Evolutionary conservation across 2,113 vertebrate genomes (phyloP), one percentile per base, ranked within the genome.

Genomic region (Uropsilus gracilis): DNA sequence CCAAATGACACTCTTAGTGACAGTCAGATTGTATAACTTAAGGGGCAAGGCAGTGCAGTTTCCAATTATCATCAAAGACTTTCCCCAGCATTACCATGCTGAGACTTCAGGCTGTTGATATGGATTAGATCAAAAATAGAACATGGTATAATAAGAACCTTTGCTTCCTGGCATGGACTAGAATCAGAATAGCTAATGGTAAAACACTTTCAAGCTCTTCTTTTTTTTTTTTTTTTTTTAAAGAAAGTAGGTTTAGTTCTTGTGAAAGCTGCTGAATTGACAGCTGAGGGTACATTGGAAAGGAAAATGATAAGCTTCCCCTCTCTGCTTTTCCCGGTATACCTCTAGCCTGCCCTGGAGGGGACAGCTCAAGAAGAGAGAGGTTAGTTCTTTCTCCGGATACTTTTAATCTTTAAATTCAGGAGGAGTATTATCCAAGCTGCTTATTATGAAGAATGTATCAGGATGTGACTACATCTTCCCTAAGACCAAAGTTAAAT

Each of bases 51-150:
- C 61, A 92, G 90, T 20, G 7, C 39, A 76, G 59, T 83, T 96
- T 0, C 10, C 93, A 98, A 97, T 95, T 86, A 96, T 42, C 84
- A 98, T 98, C 97, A 37, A 97, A 98, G 97, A 97, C 96, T 76
- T 92, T 77, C 69, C 71, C 69, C 89, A 75, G 86, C 91, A 96
- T 96, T 90, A 85, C 89, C 82, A 59, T 92, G 93, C 94, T 96
- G 95, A 97, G 95, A 94, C 92, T 89, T 96, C 83, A 88, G 91
- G 94, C 94, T 0, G 42, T 97, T 97, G 98, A 94, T 87, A 91
- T 48, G 61, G 96, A 96, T 88, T 94, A 96, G 96, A 97, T 97
- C 75, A 97, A 97, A 90, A 98, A 95, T 92, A 98, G 95, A 94
- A 97, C 89, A 93, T 22, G 81, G 94, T 94, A 89, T 96, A 97